Conservation (phyloP, 2,888 invertebrate genomes). For the Tridacna crocea region DNA sequence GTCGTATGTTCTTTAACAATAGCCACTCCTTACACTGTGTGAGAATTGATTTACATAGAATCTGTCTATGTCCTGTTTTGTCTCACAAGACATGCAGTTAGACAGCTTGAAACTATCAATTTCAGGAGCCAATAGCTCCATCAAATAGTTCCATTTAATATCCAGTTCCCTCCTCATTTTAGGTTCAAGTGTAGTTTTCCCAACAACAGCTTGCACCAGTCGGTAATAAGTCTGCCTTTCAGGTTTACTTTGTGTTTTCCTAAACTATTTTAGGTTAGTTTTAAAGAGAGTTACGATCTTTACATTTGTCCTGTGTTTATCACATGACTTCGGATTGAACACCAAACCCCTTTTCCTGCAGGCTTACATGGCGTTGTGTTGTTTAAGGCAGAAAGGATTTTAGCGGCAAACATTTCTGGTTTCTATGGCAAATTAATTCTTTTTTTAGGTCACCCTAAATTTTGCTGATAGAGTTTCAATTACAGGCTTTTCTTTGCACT, state of each 20-base stretch:
- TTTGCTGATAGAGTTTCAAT: too few relatives aligned
- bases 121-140: constrained; percentile 6
- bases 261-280: neutral
- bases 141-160: constrained; percentile 18
- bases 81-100: neutral
- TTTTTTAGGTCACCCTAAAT: too few relatives aligned
- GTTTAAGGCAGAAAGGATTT: constrained; percentile 17
- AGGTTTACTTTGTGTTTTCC: neutral
- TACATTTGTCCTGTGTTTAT: too few relatives aligned
- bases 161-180: constrained; percentile 17
- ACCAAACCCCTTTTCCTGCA: constrained; percentile 13
- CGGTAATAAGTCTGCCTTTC: neutral
- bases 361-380: constrained; percentile 16
- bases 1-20: neutral
- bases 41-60: constrained; percentile 18
- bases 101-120: neutral
- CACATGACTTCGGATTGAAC: too few relatives aligned
- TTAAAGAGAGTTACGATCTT: too few relatives aligned
- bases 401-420: constrained; percentile 27
- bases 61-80: constrained; percentile 18
- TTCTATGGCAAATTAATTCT: too few relatives aligned
- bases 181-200: neutral
- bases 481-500: too few relatives aligned
- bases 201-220: constrained; percentile 8
- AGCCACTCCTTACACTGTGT: neutral